phyloP scores from a whole-genome alignment of 2,797 vertebrate genomes.

The Poeciliopsis infans region DNA sequence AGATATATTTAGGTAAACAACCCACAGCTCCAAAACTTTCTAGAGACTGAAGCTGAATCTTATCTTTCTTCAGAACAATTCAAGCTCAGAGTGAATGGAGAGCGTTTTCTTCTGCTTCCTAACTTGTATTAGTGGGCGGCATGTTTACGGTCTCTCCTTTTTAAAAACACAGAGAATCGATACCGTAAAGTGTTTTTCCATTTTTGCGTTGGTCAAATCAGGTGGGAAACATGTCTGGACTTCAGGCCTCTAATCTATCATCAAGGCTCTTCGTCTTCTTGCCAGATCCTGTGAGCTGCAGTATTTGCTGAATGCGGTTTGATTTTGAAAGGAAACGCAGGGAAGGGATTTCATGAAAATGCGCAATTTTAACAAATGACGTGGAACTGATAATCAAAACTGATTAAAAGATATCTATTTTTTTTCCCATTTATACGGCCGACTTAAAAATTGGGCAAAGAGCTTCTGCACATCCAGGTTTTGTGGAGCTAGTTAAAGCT shows the following conservation, averaged over 20 bases:
- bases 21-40: background rate
- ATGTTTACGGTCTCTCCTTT: background rate
- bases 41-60: background rate
- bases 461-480: background rate
- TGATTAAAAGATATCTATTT: background rate
- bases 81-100: background rate
- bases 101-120: background rate
- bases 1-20: background rate
- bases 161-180: background rate
- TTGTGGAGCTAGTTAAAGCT: background rate
- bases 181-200: background rate
- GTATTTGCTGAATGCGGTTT: background rate
- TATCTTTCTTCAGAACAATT: background rate
- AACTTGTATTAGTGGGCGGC: background rate
- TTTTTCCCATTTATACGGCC: background rate
- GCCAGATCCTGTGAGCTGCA: background rate
- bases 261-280: background rate
- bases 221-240: constrained; percentile 3
- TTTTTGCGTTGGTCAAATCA: background rate
- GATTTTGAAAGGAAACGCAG: background rate
- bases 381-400: background rate
- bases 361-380: background rate
- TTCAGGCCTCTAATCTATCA: background rate
- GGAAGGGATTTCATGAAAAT: background rate
- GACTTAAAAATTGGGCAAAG: background rate